Conservation (phyloP, 2,888 invertebrate genomes). For the Ypsolopha scabrella region DNA sequence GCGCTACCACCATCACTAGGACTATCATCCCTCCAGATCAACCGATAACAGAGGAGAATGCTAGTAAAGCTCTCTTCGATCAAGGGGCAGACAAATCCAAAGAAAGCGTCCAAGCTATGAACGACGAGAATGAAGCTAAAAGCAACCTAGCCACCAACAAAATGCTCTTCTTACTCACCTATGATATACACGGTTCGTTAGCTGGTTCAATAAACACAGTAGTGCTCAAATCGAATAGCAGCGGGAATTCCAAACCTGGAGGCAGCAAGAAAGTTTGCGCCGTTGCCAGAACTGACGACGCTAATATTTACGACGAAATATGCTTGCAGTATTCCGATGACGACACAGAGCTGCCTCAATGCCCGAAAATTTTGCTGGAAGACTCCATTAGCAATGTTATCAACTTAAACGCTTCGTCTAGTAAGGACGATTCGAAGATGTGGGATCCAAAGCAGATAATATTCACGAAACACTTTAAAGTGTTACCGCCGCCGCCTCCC, state of each 20-base stretch:
- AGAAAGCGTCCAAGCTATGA: slow-evolving; percentile 77
- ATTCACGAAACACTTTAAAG: slow-evolving; percentile 48
- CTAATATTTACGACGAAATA: slow-evolving; percentile 57
- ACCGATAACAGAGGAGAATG: slow-evolving; percentile 44
- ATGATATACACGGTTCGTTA: slow-evolving; percentile 76
- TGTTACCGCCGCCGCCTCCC: slow-evolving; percentile 44
- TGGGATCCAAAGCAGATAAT: slow-evolving; percentile 51
- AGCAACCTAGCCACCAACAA: slow-evolving; percentile 50
- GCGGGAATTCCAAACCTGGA: slow-evolving; percentile 62
- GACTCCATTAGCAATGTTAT: slow-evolving; percentile 68
- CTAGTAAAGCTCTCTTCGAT: slow-evolving; percentile 53
- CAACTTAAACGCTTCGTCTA: slow-evolving; percentile 58
- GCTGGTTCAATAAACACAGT: slow-evolving; percentile 58
- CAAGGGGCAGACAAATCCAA: slow-evolving; percentile 42
- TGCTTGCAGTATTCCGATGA: slow-evolving; percentile 72
- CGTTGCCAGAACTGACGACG: slow-evolving; percentile 43
- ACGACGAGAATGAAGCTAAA: slow-evolving; percentile 80
- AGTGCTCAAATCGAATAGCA: slow-evolving; percentile 52
- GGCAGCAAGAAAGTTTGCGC: slow-evolving; percentile 63
- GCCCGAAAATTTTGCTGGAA: slow-evolving; percentile 49
- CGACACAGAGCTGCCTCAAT: slow-evolving; percentile 66
- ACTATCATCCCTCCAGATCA: slow-evolving; percentile 35
- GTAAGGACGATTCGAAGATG: slow-evolving; percentile 53
- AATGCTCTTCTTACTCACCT: slow-evolving; percentile 74
- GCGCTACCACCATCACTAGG: slow-evolving; percentile 48